Percentiles rank a stretch among this genome's conserved stretches.
Evolutionary conservation across 2,797 vertebrate species (phyloP).

Genomic region (Enteromius fasciolatus): DNA sequence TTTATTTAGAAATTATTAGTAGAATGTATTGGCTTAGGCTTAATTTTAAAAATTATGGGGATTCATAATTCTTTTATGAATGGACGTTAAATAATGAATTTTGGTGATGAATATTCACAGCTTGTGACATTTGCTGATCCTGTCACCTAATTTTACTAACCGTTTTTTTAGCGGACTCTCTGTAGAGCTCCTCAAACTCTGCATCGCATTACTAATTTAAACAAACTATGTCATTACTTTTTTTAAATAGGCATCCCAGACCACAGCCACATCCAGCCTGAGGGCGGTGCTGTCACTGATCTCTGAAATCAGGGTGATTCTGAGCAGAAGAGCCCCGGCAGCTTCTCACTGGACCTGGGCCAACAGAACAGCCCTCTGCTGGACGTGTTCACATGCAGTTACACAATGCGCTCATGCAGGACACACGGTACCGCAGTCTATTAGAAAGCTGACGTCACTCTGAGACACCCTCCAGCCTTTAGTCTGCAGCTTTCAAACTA

Average conservation of each 20-base stretch:
- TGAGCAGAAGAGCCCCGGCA: constrained; percentile 2
- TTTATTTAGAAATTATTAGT: not conserved
- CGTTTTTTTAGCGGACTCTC: not conserved
- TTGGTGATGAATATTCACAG: not conserved
- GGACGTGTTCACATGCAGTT: constrained; percentile 5
- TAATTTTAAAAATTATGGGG: not conserved
- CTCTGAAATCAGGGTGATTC: constrained; percentile 27
- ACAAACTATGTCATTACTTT: not conserved
- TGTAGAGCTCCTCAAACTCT: not conserved
- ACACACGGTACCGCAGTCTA: constrained; percentile 25
- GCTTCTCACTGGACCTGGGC: not conserved
- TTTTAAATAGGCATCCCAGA: not conserved
- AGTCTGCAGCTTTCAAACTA: constrained; percentile 10
- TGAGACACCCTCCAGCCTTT: not conserved
- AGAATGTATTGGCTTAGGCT: not conserved
- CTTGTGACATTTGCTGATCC: not conserved
- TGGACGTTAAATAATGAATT: not conserved
- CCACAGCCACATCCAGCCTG: not conserved
- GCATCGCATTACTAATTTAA: not conserved
- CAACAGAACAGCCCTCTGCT: constrained; percentile 6
- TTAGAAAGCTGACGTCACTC: constrained; percentile 10
- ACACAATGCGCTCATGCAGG: constrained; percentile 14
- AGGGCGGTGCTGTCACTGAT: not conserved
- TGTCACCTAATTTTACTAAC: not conserved
- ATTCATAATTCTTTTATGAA: not conserved